Evolutionary conservation across 2,888 invertebrate species (phyloP).

Genomic region (Cancer borealis): DNA sequence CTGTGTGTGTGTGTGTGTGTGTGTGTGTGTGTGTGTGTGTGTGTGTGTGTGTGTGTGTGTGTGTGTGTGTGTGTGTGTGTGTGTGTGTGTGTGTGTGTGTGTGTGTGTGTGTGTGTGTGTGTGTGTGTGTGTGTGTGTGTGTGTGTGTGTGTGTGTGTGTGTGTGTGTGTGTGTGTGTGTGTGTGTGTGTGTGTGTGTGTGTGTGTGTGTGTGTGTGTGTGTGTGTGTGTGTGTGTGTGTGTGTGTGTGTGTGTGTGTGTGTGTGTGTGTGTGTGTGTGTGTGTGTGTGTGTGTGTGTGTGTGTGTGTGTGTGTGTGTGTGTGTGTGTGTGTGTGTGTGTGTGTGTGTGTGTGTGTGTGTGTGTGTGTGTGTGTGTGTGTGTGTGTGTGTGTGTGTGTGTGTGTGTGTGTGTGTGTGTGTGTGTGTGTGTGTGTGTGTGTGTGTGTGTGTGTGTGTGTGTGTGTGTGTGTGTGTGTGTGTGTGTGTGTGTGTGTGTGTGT

Average conservation of each 20-base stretch:
- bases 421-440: neutral
- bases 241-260: conserved; percentile 6
- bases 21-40: neutral
- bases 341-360: neutral
- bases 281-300: neutral
- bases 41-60: neutral
- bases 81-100: conserved; percentile 6
- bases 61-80: neutral
- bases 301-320: neutral
- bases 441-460: neutral
- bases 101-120: neutral
- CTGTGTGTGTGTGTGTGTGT: neutral
- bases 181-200: neutral
- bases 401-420: too few relatives aligned
- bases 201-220: neutral
- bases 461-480: neutral
- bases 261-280: neutral
- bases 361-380: neutral
- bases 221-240: neutral
- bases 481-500: neutral
- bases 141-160: neutral
- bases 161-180: neutral
- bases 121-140: too few relatives aligned
- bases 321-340: neutral
- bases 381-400: neutral